Evolutionary conservation across 2,888 invertebrate species (phyloP), one percentile per base, ranked within the genome.

Genomic region (Opisthograptis luteolata): DNA sequence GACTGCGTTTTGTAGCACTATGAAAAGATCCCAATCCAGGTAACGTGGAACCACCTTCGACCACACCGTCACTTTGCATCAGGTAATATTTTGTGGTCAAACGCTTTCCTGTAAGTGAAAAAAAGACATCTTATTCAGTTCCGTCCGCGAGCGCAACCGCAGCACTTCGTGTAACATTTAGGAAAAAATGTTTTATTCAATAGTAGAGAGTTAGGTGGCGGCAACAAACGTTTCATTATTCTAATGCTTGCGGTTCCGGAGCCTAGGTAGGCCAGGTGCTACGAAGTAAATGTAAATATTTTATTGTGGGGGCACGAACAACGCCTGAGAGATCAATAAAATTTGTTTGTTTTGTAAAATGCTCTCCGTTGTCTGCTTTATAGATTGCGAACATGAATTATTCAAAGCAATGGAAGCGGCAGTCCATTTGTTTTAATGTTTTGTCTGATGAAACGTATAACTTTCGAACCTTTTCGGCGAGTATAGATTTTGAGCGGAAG

Each of bases 311-410:
- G 80, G 82, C 71, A 81, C 84, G 87, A 89, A 90, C 86, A 85
- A 77, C 81, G 84, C 90, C 88, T 80, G 79, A 65, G 90, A 89
- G 90, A 89, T 89, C 90, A 88, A 89, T 90, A 89, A 89, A 88
- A 89, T 89, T 89, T 87, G 88, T 89, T 89, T 90, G 82, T 87
- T 88, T 81, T 87, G 85, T 87, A 86, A 89, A 89, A 88, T 82
- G 83, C 82, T 82, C 84, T 82, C 80, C 71, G 77, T 80, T 83
- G 82, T 82, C 84, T 84, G 85, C 70, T 82, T 82, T 87, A 89
- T 88, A 88, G 88, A 87, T 89, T 87, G 85, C 83, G 74, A 79
- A 76, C 76, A 88, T 89, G 88, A 88, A 90, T 89, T 77, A 89
- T 90, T 89, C 88, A 90, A 77, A 78, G 74, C 76, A 83, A 83